These are phyloP conservation scores for Rhamnusium bicolor DNA, from an alignment of 2,888 invertebrate species.

Conservation along the genomic window DNA sequence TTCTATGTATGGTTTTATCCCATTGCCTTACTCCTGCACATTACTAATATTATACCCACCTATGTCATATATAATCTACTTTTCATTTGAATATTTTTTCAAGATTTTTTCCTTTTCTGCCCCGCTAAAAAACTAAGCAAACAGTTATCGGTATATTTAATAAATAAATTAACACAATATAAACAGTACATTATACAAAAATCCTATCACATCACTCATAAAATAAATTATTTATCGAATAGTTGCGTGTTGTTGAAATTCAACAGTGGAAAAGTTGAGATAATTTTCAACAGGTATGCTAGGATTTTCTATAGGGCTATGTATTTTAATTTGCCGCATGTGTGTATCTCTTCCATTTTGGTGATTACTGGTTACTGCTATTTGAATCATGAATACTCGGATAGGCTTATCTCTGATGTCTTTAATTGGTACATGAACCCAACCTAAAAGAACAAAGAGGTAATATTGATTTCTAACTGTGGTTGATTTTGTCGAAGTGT, in stretches of 20 bases:
- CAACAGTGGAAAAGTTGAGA: constrained; percentile 86
- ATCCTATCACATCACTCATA: neutral
- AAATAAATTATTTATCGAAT: constrained; percentile 77
- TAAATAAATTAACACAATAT: too few species aligned
- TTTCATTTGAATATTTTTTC: too few species aligned
- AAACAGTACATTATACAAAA: constrained; percentile 17
- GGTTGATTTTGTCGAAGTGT: too few species aligned
- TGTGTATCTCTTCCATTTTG: constrained; percentile 99
- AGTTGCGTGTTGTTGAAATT: constrained; percentile 87
- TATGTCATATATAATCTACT: too few species aligned
- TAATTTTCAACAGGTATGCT: constrained; percentile 80
- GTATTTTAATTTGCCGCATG: constrained; percentile 96
- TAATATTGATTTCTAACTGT: neutral
- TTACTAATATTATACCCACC: too few species aligned
- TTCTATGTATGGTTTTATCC: too few species aligned
- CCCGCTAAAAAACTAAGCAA: too few species aligned
- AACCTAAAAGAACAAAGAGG: constrained; percentile 76
- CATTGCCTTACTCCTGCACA: too few species aligned
- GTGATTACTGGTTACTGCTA: constrained; percentile 97
- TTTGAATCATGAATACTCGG: constrained; percentile 96
- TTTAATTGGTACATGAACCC: constrained; percentile 95
- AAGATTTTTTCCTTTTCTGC: too few species aligned
- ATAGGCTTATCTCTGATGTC: constrained; percentile 90
- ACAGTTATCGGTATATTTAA: too few species aligned
- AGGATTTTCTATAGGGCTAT: constrained; percentile 85